phyloP scores from a whole-genome alignment of 2,888 invertebrate species.

The Pyrrhopygopsis socrates region DNA sequence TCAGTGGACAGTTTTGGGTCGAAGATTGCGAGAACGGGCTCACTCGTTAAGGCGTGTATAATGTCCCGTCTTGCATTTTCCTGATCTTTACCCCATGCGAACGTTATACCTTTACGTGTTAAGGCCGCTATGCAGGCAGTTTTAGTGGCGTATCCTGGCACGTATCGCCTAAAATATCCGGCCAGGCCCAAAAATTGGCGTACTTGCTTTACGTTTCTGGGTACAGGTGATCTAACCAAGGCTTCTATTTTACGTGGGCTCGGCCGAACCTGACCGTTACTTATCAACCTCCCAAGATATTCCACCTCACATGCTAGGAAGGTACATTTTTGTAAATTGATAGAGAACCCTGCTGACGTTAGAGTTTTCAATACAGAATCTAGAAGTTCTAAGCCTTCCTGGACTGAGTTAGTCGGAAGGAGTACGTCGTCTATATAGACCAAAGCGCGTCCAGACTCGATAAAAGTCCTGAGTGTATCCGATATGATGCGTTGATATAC shows the following conservation, averaged over 20 bases:
- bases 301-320: slow-evolving; percentile 70
- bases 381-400: slow-evolving; percentile 52
- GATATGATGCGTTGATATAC: slow-evolving; percentile 76
- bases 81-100: slow-evolving; percentile 56
- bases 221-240: slow-evolving; percentile 32
- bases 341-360: slow-evolving; percentile 73
- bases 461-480: slow-evolving; percentile 54
- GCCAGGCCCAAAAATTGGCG: slow-evolving; percentile 71
- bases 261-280: slow-evolving; percentile 71
- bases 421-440: slow-evolving; percentile 76
- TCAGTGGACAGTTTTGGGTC: background rate
- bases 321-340: slow-evolving; percentile 72
- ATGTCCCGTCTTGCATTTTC: slow-evolving; percentile 42
- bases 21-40: background rate
- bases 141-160: slow-evolving; percentile 44
- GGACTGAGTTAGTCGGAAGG: slow-evolving; percentile 44
- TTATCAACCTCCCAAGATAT: slow-evolving; percentile 68
- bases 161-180: slow-evolving; percentile 74
- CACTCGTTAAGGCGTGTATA: background rate
- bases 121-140: slow-evolving; percentile 52
- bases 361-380: slow-evolving; percentile 56
- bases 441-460: slow-evolving; percentile 54
- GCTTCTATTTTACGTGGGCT: slow-evolving; percentile 62
- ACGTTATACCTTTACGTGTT: slow-evolving; percentile 42
- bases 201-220: slow-evolving; percentile 56